Evolutionary conservation across 2,888 invertebrate species (phyloP).

Genomic region (Thelaira solivaga): DNA sequence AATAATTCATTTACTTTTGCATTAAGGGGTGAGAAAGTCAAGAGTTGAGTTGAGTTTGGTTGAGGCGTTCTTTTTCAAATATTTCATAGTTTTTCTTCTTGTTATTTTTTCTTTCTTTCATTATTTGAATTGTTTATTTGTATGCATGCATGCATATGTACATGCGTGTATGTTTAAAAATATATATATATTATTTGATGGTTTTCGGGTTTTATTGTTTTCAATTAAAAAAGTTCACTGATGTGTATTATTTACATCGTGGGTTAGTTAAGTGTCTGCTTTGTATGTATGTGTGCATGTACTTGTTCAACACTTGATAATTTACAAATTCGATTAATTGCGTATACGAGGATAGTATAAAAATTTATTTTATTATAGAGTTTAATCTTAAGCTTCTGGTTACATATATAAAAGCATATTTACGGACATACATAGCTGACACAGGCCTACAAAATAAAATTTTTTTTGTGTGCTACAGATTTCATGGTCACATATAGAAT

Average conservation of each 20-base stretch:
- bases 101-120: no score
- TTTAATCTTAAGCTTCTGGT: no score
- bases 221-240: conserved; percentile 26
- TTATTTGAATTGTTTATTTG: conserved; percentile 7
- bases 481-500: no score
- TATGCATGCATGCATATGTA: background rate
- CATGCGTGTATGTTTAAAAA: background rate
- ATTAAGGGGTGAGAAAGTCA: conserved; percentile 72
- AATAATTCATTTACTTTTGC: conserved; percentile 50
- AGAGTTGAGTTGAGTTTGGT: conserved; percentile 62
- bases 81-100: conserved; percentile 13
- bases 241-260: conserved; percentile 19
- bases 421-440: no score
- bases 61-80: conserved; percentile 23
- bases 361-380: no score
- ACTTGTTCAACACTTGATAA: conserved; percentile 12
- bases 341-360: no score
- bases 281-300: background rate
- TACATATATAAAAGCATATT: no score
- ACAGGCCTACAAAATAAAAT: no score
- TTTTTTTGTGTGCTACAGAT: no score
- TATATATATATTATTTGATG: conserved; percentile 23
- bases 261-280: background rate
- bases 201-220: conserved; percentile 48
- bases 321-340: no score